These are phyloP conservation scores for Orgyia antiqua DNA, from an alignment of 2,888 invertebrate species.

Conservation along the genomic window DNA sequence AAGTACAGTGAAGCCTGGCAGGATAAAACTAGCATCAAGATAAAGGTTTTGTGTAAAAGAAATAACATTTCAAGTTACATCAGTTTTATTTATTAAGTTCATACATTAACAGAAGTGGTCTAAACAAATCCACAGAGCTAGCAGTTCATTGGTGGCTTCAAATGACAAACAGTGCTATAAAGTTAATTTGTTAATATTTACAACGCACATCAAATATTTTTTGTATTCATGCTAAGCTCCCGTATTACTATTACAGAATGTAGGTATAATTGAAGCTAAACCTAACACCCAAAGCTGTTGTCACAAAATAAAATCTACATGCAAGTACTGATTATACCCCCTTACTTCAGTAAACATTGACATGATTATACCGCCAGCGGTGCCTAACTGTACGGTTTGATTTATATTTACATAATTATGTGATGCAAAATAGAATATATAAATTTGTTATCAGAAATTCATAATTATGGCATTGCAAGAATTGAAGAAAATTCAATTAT, in stretches of 20 bases:
- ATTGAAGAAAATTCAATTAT: constrained; percentile 39
- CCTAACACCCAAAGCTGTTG: constrained; percentile 40
- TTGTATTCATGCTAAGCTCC: constrained; percentile 39
- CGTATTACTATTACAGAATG: constrained; percentile 17
- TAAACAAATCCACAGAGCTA: constrained; percentile 53
- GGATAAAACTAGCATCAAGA: too few relatives aligned
- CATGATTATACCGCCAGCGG: constrained; percentile 55
- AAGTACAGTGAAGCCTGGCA: too few relatives aligned
- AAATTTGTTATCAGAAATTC: constrained; percentile 31
- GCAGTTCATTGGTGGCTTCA: constrained; percentile 59
- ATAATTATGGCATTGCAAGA: constrained; percentile 37
- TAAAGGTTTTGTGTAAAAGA: too few relatives aligned
- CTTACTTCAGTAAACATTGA: constrained; percentile 21
- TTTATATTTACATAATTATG: constrained; percentile 18
- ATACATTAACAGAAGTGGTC: constrained; percentile 62
- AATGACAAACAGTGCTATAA: constrained; percentile 59
- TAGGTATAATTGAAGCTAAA: constrained; percentile 13
- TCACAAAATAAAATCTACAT: constrained; percentile 39
- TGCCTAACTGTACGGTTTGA: constrained; percentile 18
- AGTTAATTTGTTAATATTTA: constrained; percentile 51
- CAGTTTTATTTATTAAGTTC: constrained; percentile 69
- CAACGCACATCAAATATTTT: constrained; percentile 49
- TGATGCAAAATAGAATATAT: constrained; percentile 19
- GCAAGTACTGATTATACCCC: constrained; percentile 24
- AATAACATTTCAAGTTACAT: constrained; percentile 49